These are phyloP conservation scores for Baronia brevicornis DNA, from an alignment of 2,888 invertebrate genomes.

Conservation along the genomic window DNA sequence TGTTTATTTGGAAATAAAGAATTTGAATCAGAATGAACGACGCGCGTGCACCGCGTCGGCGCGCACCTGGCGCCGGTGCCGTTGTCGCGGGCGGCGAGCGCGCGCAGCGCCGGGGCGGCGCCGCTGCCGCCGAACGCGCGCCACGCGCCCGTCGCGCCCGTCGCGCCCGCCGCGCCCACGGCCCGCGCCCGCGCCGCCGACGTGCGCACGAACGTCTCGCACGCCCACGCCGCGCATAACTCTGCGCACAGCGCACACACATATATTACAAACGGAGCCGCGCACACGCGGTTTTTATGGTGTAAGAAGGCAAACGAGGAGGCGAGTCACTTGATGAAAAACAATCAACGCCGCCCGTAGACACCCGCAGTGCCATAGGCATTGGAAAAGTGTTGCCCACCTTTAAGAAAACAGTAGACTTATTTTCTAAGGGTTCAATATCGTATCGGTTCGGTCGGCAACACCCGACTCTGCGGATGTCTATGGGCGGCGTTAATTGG, in stretches of 20 bases:
- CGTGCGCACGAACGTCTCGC: slow-evolving; percentile 14
- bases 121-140: slow-evolving; percentile 36
- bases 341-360: too few species aligned
- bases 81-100: slow-evolving; percentile 26
- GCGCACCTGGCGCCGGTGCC: slow-evolving; percentile 23
- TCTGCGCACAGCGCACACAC: slow-evolving; percentile 22
- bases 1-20: too few species aligned
- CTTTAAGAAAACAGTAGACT: too few species aligned
- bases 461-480: too few species aligned
- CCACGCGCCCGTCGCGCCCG: slow-evolving; percentile 27
- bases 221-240: slow-evolving; percentile 24
- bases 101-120: slow-evolving; percentile 31
- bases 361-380: too few species aligned
- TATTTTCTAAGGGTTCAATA: too few species aligned
- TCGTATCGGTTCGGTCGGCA: too few species aligned
- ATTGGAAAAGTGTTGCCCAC: too few species aligned
- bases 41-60: neutral
- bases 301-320: slow-evolving; percentile 21
- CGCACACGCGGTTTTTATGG: slow-evolving; percentile 23
- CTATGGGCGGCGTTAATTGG: too few species aligned
- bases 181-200: slow-evolving; percentile 9
- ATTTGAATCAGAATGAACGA: neutral
- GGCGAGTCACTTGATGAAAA: too few species aligned
- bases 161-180: slow-evolving; percentile 19
- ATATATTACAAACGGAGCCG: slow-evolving; percentile 9